Conservation (phyloP, 2,113 vertebrate species). For the Pelecanoides urinatrix region DNA sequence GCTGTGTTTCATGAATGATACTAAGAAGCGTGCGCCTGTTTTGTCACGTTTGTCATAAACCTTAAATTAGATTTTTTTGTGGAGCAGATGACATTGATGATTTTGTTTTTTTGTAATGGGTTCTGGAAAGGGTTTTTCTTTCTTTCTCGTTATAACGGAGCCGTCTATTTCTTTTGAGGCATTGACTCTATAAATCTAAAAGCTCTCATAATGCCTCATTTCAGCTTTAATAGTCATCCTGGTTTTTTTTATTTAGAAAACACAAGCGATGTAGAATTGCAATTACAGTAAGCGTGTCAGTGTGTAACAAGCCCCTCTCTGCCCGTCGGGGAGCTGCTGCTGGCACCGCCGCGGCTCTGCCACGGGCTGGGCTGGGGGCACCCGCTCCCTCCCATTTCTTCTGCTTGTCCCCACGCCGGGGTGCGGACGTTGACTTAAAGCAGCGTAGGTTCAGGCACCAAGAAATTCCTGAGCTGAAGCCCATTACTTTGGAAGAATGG, state of each 20-base stretch:
- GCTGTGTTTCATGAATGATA: neutral
- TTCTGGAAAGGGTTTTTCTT: slow-evolving; percentile 40
- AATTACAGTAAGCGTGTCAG: neutral
- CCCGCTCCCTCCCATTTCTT: fast-evolving
- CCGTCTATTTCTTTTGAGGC: slow-evolving; percentile 36
- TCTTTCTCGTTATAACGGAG: neutral
- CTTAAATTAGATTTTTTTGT: slow-evolving; percentile 32
- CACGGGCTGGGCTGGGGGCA: neutral
- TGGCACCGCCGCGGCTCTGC: neutral
- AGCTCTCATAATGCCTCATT: slow-evolving; percentile 7
- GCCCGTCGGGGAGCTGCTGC: fast-evolving
- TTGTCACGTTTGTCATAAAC: slow-evolving; percentile 48
- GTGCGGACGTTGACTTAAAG: fast-evolving
- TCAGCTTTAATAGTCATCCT: neutral
- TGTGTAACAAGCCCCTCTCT: fast-evolving
- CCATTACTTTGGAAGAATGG: neutral
- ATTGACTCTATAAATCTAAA: neutral
- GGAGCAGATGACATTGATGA: neutral
- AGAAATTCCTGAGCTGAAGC: neutral
- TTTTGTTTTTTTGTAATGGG: slow-evolving; percentile 20
- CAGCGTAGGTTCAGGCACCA: fast-evolving
- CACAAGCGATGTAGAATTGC: neutral
- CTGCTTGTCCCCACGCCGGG: fast-evolving
- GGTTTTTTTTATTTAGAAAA: neutral
- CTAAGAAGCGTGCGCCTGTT: neutral